phyloP scores from a whole-genome alignment of 1,140 invertebrate genomes.

The Listronotus oregonensis region DNA sequence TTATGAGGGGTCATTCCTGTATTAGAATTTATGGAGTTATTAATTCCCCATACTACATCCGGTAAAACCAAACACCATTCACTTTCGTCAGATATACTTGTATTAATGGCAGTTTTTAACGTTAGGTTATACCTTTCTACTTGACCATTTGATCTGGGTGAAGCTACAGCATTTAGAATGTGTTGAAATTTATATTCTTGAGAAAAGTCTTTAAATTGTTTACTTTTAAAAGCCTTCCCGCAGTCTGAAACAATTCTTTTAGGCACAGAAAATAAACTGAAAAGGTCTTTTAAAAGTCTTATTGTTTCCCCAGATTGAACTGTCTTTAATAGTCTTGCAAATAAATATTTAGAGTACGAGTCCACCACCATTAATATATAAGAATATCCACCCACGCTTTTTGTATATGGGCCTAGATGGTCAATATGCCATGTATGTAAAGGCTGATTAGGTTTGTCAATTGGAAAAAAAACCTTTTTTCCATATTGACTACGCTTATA shows the following conservation, averaged over 20 bases:
- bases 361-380: no score
- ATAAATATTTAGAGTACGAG: no score
- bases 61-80: constrained; percentile 5
- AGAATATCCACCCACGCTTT: no score
- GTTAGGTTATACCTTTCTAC: constrained; percentile 5
- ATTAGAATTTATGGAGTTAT: constrained; percentile 6
- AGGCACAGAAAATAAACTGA: background rate
- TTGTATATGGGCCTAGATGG: no score
- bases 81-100: constrained; percentile 1
- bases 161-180: constrained; percentile 1
- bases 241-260: constrained; percentile 9
- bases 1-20: constrained; percentile 6
- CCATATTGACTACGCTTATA: constrained; percentile 12
- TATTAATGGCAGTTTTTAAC: constrained; percentile 5
- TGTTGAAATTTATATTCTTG: constrained; percentile 4
- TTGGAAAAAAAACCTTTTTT: background rate
- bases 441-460: no score
- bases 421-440: no score
- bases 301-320: background rate
- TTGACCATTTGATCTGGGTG: constrained; percentile 3
- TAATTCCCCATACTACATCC: constrained; percentile 16
- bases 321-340: no score
- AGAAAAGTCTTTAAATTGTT: background rate
- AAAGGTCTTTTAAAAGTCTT: background rate
- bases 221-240: background rate